Base-by-base conservation (phyloP, 2,888 invertebrate species). In the Cryptocheilus praepositus region DNA sequence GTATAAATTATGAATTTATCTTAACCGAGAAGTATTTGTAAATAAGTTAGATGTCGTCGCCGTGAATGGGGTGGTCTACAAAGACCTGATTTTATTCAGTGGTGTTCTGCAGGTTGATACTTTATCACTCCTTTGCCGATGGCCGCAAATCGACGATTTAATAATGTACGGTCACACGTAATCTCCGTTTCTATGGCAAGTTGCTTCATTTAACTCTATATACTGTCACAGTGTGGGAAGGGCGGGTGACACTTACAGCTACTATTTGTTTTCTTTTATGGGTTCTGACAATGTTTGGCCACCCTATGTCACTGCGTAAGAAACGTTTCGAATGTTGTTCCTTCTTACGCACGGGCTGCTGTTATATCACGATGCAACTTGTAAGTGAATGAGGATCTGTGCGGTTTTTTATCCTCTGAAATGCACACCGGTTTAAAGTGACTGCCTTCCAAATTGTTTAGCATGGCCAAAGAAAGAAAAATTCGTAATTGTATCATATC, bases 1-100 rank as follows among this genome's bases (percentile, higher is more conserved):
- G 68, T 75, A 81, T 84, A 85, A 83, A 82, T 85, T 85, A 84
- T 82, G 63, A 74, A 72, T 74, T 57, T 73, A 77, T 76, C 67
- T 59, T 80, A 81, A 74, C 70, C 67, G 22, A 70, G 57, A 74
- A 67, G 63, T 58, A 67, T 56, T 66, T 79, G 79, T 79, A 79
- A 67, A 79, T 79, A 79, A 76, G 68, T 76, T 76, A 71, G 61
- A 66, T 71, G 64, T 69, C 61, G 64, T 70, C 61, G 67, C 64
- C 53, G 67, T 70, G 73, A 72, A 52, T 71, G 56, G 73, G 69
- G 68, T 78, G 81, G 73, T 78, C 72, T 64, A 44, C 15, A 54
- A 65, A 53, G 56, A 66, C 54, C 51, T 51, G 60, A 57, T 67
- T 70, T 73, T 65, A 67, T 65, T 70, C 16, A 56, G 63, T 46